These are phyloP conservation scores for Misgurnus mizolepis DNA, from an alignment of 2,113 vertebrate species.

Conservation along the genomic window DNA sequence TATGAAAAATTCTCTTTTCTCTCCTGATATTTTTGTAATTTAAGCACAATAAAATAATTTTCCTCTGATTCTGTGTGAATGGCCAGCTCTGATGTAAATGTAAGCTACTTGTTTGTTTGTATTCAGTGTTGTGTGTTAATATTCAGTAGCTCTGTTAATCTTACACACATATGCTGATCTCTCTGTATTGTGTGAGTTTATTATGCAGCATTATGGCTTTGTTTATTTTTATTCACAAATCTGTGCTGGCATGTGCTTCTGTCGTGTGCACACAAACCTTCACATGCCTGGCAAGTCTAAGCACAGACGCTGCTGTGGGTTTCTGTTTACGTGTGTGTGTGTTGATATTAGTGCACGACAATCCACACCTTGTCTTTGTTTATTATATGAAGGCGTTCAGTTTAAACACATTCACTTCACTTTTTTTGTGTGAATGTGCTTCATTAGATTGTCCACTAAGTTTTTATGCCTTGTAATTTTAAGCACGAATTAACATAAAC, in stretches of 20 bases:
- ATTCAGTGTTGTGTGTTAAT: background rate
- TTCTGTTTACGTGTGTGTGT: background rate
- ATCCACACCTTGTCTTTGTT: no score
- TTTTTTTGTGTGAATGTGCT: no score
- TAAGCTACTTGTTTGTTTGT: background rate
- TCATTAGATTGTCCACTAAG: no score
- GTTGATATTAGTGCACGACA: no score
- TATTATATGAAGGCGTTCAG: no score
- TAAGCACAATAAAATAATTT: background rate
- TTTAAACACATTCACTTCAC: no score
- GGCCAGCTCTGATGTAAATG: background rate
- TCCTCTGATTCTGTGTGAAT: background rate
- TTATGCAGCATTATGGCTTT: background rate
- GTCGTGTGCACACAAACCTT: constrained; percentile 16
- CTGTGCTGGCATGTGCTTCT: constrained; percentile 32
- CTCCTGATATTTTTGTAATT: background rate
- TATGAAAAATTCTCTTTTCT: background rate
- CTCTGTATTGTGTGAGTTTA: constrained; percentile 5
- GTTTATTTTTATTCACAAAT: constrained; percentile 25
- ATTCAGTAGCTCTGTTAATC: background rate
- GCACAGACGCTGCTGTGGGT: background rate
- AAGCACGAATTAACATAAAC: no score
- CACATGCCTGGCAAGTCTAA: constrained; percentile 13
- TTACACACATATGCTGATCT: background rate
- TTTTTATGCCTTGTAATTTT: no score